Base-by-base conservation (phyloP, 2,888 invertebrate species). In the Agrochola litura region DNA sequence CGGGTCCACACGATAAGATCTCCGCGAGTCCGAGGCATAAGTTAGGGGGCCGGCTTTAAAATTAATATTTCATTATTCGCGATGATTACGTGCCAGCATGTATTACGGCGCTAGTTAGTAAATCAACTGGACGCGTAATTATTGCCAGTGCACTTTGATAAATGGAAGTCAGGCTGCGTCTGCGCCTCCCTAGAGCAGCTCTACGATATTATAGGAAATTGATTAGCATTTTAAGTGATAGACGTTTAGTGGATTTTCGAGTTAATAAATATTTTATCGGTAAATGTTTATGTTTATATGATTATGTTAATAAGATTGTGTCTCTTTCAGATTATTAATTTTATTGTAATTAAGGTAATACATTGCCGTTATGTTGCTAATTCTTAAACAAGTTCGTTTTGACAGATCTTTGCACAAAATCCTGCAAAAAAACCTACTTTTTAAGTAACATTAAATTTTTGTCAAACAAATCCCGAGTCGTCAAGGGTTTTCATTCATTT, bases 121-220 rank as follows among this genome's bases (percentile, higher is more conserved):
- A 91, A 91, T 89, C 90, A 88, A 82, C 73, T 79, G 86, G 87
- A 89, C 91, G 82, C 86, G 84, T 88, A 88, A 88, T 88, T 83
- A 86, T 87, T 86, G 74, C 75, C 74, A 84, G 83, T 76, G 71
- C 72, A 73, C 78, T 83, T 83, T 86, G 83, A 88, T 87, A 83
- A 85, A 87, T 83, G 70, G 70, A 81, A 79, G 78, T 63, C 77
- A 30, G 79, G 52, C 52, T 46, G 70, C 71, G 76, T 74, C 76
- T 58, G 78, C 82, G 84, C 82, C 72, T 78, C 25, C 74, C 56
- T 75, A 72, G 76, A 74, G 63, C 71, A 19, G 56, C 81, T 75
- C 9, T 49, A 54, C 43, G 52, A 71, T 69, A 69, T 25, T 70
- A 64, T 52, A 75, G 63, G 43, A 79, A 84, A 82, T 82, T 79